A percentile compares a stretch with the other conserved stretches of the same genome.
These are phyloP conservation scores for Ptychobarbus kaznakovi DNA, from an alignment of 2,797 vertebrate species.

Conservation along the genomic window DNA sequence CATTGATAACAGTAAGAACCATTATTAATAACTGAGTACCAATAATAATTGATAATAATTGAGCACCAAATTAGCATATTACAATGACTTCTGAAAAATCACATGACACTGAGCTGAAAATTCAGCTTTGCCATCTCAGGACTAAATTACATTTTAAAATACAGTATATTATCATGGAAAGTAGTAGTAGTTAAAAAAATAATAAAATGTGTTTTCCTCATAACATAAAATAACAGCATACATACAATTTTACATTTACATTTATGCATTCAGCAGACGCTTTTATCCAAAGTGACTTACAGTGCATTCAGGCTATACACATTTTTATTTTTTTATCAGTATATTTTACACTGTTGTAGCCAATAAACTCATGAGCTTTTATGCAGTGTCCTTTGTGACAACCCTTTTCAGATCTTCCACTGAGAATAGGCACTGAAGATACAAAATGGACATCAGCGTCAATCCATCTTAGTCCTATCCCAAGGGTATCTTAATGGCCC, in stretches of 20 bases:
- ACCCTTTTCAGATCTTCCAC: slow-evolving; percentile 11
- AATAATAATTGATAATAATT: not conserved
- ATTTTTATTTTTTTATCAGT: no score
- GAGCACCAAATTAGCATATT: not conserved
- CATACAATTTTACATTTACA: no score
- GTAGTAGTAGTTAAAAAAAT: not conserved
- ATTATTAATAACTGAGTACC: not conserved
- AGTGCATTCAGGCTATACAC: no score
- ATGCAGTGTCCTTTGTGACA: slow-evolving; percentile 1
- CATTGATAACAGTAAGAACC: not conserved
- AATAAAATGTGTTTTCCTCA: no score
- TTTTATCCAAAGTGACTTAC: no score
- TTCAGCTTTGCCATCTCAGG: not conserved
- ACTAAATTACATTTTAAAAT: not conserved
- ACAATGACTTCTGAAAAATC: not conserved
- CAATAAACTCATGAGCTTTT: no score
- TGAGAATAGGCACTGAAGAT: slow-evolving; percentile 45
- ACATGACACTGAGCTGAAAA: not conserved
- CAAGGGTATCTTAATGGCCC: slow-evolving; percentile 52
- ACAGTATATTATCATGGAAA: not conserved
- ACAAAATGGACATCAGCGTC: slow-evolving; percentile 18
- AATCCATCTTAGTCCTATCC: slow-evolving; percentile 49
- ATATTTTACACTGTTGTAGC: not conserved
- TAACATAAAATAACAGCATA: not conserved
- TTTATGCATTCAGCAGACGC: no score